These are phyloP conservation scores for Nautilus pompilius DNA, from an alignment of 1,140 invertebrate species.

Conservation along the genomic window DNA sequence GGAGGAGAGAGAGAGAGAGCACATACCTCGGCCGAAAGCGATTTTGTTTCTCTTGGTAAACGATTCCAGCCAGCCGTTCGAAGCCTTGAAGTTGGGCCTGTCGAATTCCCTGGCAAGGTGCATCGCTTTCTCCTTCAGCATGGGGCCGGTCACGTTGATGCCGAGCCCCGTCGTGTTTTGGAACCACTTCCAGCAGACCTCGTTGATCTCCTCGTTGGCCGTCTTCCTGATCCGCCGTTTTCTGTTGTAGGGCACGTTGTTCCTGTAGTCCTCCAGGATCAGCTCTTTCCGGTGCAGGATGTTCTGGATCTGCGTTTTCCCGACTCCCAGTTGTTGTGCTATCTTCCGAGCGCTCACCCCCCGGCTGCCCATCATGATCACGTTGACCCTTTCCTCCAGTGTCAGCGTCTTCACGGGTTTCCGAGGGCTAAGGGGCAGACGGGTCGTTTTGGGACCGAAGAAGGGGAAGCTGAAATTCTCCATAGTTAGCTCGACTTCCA, in stretches of 20 bases:
- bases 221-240: neutral
- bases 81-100: constrained; percentile 25
- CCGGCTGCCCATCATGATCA: neutral
- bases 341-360: constrained; percentile 8
- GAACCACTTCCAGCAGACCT: constrained; percentile 10
- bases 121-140: constrained; percentile 11
- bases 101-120: constrained; percentile 18
- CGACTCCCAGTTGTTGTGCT: constrained; percentile 8
- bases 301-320: constrained; percentile 15
- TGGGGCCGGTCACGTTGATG: constrained; percentile 12
- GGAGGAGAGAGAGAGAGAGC: no score
- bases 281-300: constrained; percentile 9
- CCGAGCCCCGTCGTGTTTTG: neutral
- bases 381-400: constrained; percentile 3
- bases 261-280: constrained; percentile 11
- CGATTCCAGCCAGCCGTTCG: constrained; percentile 23
- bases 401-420: no score
- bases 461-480: no score
- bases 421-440: no score
- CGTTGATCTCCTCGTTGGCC: constrained; percentile 16
- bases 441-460: no score
- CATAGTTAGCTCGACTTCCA: no score
- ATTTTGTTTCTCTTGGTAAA: constrained; percentile 16
- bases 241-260: constrained; percentile 2
- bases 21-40: no score